Base-by-base conservation (phyloP, 2,797 vertebrate species). In the Sebastes melanostomus region DNA sequence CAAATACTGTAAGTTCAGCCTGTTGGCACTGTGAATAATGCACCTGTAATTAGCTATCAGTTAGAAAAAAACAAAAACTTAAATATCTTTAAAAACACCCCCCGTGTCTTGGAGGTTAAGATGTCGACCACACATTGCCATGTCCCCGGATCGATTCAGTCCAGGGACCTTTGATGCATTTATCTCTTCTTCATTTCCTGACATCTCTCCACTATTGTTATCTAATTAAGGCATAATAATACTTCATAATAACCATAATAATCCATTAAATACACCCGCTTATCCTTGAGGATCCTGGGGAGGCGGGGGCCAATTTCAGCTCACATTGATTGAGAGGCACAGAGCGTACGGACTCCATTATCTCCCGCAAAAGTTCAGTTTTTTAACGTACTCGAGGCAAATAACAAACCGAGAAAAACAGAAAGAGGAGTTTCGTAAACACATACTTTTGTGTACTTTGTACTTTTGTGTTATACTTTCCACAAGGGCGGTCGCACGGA, bases 61-160 rank as follows among this genome's bases (percentile, higher is more conserved):
- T 27, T 27, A 27, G 25, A 27, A 27, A 27, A 27, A 27, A 27
- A 27, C 27, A 27, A 27, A 25, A 27, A 27, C 27, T 27, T 27
- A 27, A 27, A 27, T 27, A 27, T 27, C 27, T 27, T 27, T 27
- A 27, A 27, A 27, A 27, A 27, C 27, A 27, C 27, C 27, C 4
- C 27, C 27, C 27, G 27, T 27, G 27, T 27, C 46, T 50, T 50
- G 14, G 16, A 1, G 8, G 56, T 8, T 50, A 16, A 50, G 20
- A 22, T 7, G 7, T 5, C 3, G 8, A 16, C n/a, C 66, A 55
- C 14, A 4, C 18, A 20, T 16, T 11, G 20, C 2, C 0, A 42
- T 42, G 38, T 42, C 38, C 38, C 14, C 38, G 6, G 38, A 0
- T 42, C 0, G 38, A 63, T 0, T 20, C 50, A 0, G 16, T 0